phyloP scores from a whole-genome alignment of 1,140 invertebrate genomes.

The Fragariocoptes setiger region DNA sequence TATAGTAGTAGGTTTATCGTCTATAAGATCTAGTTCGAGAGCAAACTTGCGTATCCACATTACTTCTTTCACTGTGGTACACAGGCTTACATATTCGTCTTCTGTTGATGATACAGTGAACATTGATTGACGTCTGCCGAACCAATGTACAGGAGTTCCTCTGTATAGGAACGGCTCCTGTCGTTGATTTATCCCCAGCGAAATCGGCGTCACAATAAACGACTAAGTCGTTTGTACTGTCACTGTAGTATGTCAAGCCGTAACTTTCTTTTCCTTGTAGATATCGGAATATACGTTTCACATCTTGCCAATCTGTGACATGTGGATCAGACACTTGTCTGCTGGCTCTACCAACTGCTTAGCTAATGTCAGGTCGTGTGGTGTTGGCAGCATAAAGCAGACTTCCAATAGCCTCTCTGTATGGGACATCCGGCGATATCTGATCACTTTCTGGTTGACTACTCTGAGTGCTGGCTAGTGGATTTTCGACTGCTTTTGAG shows the following conservation, averaged over 20 bases:
- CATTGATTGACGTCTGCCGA: not conserved
- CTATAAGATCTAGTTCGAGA: not conserved
- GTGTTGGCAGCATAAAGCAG: slow-evolving; percentile 17
- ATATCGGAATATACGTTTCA: slow-evolving; percentile 18
- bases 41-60: not conserved
- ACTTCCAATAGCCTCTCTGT: slow-evolving; percentile 6
- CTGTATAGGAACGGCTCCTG: not conserved
- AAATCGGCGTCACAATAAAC: slow-evolving; percentile 17
- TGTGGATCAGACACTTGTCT: slow-evolving; percentile 11
- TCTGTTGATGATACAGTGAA: not conserved
- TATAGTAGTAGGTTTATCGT: not conserved
- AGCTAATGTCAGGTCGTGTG: slow-evolving; percentile 20
- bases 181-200: slow-evolving; percentile 10
- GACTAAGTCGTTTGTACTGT: not conserved
- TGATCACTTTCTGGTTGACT: slow-evolving; percentile 4
- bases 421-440: slow-evolving; percentile 3
- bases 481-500: not conserved
- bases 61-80: not conserved
- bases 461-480: not conserved
- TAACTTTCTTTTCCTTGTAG: slow-evolving; percentile 16
- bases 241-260: slow-evolving; percentile 6
- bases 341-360: slow-evolving; percentile 17
- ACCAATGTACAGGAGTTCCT: not conserved
- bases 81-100: not conserved
- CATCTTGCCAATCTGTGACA: slow-evolving; percentile 16